These are phyloP conservation scores for Dicrostonyx torquatus DNA, from an alignment of 2,797 vertebrate genomes.

Conservation along the genomic window DNA sequence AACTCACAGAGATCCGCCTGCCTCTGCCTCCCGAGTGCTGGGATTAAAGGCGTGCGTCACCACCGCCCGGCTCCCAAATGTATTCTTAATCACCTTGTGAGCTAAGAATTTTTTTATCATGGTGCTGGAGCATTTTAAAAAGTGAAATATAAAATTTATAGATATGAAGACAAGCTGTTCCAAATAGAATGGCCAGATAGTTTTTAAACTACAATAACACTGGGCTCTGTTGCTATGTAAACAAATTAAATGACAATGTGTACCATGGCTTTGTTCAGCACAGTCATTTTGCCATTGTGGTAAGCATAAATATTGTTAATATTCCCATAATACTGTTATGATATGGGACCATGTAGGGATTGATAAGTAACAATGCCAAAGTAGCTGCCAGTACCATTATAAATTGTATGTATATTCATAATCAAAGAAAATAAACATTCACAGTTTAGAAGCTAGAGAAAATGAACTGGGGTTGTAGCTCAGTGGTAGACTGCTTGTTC, in stretches of 20 bases:
- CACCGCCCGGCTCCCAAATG: rapidly evolving
- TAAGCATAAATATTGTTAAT: background rate
- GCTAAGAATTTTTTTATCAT: background rate
- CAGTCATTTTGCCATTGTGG: background rate
- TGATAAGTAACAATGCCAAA: background rate
- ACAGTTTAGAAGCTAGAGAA: background rate
- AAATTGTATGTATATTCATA: background rate
- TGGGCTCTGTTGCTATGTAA: background rate
- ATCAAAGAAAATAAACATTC: background rate
- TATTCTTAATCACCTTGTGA: background rate
- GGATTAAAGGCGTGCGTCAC: background rate
- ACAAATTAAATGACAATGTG: background rate
- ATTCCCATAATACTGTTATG: background rate
- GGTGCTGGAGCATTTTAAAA: background rate
- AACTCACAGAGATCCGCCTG: background rate
- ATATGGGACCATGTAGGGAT: background rate
- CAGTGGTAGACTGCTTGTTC: background rate
- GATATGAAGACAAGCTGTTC: background rate
- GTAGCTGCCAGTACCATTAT: background rate
- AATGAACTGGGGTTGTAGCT: background rate
- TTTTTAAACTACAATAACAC: background rate
- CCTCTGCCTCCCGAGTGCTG: background rate
- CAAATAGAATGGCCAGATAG: background rate
- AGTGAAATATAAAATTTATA: constrained; percentile 25
- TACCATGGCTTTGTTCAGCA: background rate